These are phyloP conservation scores for Drosophila orosa DNA, from an alignment of 1,140 invertebrate species.

Conservation along the genomic window DNA sequence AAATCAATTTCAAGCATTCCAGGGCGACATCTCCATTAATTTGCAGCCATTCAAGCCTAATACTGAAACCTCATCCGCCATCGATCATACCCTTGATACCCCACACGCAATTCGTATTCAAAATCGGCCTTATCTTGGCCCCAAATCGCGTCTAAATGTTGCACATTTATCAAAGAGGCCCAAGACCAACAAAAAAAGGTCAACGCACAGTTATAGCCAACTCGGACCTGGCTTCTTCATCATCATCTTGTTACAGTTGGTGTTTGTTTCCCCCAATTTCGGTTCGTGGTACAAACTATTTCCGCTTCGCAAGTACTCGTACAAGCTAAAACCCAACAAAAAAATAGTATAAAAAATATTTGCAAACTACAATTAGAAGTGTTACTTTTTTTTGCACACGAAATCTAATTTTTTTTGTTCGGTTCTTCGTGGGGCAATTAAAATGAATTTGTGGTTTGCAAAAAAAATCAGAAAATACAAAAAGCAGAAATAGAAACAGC, in stretches of 20 bases:
- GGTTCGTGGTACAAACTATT: constrained; percentile 61
- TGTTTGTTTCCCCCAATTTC: constrained; percentile 38
- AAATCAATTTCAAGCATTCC: constrained; percentile 22
- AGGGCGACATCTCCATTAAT: constrained; percentile 36
- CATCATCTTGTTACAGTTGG: constrained; percentile 69
- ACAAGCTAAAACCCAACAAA: constrained; percentile 11
- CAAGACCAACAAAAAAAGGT: constrained; percentile 60
- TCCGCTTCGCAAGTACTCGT: constrained; percentile 59
- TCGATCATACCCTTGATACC: constrained; percentile 47
- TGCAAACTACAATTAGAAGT: constrained; percentile 49
- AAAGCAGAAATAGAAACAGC: constrained; percentile 15
- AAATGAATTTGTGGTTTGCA: constrained; percentile 57
- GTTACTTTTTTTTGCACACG: constrained; percentile 63
- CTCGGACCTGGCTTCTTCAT: constrained; percentile 41
- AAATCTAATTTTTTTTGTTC: constrained; percentile 60
- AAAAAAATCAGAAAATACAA: constrained; percentile 24
- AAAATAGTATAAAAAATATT: constrained; percentile 27
- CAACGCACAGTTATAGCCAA: constrained; percentile 78
- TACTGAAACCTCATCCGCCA: constrained; percentile 27
- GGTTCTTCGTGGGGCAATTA: constrained; percentile 53
- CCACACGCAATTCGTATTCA: constrained; percentile 42
- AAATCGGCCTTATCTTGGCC: constrained; percentile 68
- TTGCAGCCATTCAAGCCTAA: constrained; percentile 6
- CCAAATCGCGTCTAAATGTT: constrained; percentile 82
- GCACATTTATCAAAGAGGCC: constrained; percentile 80